Base-by-base conservation (phyloP, 2,797 vertebrate species). In the Calcarius lapponicus region DNA sequence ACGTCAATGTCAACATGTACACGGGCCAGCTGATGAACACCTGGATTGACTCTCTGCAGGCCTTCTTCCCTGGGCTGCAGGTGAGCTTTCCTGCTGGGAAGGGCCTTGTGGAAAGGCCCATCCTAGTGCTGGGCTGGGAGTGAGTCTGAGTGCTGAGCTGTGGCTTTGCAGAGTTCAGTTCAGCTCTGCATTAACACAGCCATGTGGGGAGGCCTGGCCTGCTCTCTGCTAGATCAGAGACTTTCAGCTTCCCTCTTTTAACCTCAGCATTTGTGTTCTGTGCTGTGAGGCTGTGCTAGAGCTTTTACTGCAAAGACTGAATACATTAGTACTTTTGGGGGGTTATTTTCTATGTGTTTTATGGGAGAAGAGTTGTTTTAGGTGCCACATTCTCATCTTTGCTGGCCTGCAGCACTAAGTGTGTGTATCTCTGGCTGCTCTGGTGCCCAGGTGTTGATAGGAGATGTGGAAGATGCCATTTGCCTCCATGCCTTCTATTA, bases 401-500 rank as follows among this genome's bases (percentile, higher is more conserved):
- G 38, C 70, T 80, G 72, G 11, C 58, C 56, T 57, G 47, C 60
- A 58, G 34, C 61, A 10, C 25, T 51, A 3, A 57, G 6, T 0
- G 24, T 62, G 31, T 22, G 0, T n/a, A 17, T 82, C 76, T n/a
- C 5, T 17, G 36, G 64, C 78, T 82, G n/a, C 67, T 71, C 15
- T 82, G 53, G 6, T 54, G 24, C 78, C 31, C 54, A 99, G 99
- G 99, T 99, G 81, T 97, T 99, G 96, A 99, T 98, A 91, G 99
- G 99, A n/a, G 99, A 99, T 69, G 98, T 99, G 82, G 99, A 99
- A 96, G 99, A 99, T 60, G 99, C 99, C 40, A 99, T 99, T 97
- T 99, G 99, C 96, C 98, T 99, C 38, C 99, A 99, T 50, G 99
- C 99, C 87, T 99, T 99, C 96, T 99, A 99, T 97, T 99, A 99